Evolutionary conservation across 2,113 vertebrate species (phyloP).

Genomic region (Rhynchomys soricoides): DNA sequence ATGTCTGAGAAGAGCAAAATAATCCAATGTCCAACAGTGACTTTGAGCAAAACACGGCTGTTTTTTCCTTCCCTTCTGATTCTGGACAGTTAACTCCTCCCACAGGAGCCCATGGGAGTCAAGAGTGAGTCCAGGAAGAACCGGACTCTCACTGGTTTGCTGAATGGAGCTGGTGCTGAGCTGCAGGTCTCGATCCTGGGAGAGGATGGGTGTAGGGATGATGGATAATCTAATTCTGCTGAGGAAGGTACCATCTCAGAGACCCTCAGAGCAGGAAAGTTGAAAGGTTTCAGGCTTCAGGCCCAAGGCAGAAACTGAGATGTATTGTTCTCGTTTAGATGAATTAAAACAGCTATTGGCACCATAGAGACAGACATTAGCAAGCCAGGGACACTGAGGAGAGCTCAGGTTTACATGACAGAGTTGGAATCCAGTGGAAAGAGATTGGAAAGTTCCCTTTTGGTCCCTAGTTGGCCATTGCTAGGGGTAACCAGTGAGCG

Average conservation of each 20-base stretch:
- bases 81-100: conserved; percentile 36
- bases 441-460: not conserved
- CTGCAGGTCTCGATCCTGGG: not conserved
- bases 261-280: not conserved
- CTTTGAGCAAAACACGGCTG: conserved; percentile 49
- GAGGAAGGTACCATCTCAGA: not conserved
- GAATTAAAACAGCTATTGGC: not conserved
- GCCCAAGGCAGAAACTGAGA: not conserved
- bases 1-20: conserved; percentile 67
- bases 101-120: not conserved
- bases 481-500: not conserved
- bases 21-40: conserved; percentile 37
- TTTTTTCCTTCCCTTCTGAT: conserved; percentile 24
- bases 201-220: not conserved
- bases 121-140: not conserved
- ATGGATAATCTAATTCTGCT: not conserved
- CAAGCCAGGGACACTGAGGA: not conserved
- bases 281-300: not conserved
- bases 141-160: not conserved
- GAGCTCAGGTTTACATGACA: not conserved
- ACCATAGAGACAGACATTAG: not conserved
- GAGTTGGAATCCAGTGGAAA: not conserved
- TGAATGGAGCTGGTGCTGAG: not conserved
- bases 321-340: not conserved
- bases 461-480: not conserved